Percentiles rank a stretch among this genome's conserved stretches.
These are phyloP conservation scores for Lethenteron camtschaticum DNA, from an alignment of 2,113 vertebrate species.

Conservation along the genomic window DNA sequence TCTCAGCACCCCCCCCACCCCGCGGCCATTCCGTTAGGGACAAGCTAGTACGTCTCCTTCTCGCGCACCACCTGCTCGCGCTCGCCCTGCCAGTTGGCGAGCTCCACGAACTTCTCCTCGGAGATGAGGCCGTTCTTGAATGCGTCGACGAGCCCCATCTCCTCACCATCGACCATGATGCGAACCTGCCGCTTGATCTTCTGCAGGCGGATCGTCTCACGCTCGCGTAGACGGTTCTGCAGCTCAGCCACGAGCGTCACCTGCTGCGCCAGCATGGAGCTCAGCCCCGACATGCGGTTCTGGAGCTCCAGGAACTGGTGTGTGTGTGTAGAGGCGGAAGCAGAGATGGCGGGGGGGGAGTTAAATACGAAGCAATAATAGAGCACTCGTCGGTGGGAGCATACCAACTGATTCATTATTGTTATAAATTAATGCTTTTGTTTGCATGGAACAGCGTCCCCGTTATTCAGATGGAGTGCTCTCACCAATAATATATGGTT, in stretches of 20 bases:
- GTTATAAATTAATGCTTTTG: no score
- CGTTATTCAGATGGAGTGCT: no score
- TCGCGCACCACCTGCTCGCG: background rate
- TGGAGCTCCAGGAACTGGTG: background rate
- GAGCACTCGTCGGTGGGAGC: no score
- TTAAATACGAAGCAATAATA: background rate
- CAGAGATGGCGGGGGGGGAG: background rate
- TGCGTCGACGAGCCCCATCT: slow-evolving; percentile 4
- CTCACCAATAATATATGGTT: no score
- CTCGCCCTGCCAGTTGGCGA: slow-evolving; percentile 4
- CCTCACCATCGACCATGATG: slow-evolving; percentile 4
- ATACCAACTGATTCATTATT: no score
- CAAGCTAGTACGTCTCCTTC: no score
- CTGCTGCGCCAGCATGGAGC: background rate
- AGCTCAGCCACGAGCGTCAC: slow-evolving; percentile 2
- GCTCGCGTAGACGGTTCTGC: background rate
- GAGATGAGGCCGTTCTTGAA: slow-evolving; percentile 1
- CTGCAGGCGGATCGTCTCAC: slow-evolving; percentile 2
- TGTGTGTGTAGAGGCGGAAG: background rate
- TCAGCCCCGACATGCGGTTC: background rate
- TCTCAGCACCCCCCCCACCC: no score
- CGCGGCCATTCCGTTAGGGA: no score
- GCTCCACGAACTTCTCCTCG: background rate
- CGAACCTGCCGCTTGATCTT: slow-evolving; percentile 5
- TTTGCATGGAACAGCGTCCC: no score